Conservation (phyloP, 2,797 vertebrate genomes). For the Knipowitschia caucasica region DNA sequence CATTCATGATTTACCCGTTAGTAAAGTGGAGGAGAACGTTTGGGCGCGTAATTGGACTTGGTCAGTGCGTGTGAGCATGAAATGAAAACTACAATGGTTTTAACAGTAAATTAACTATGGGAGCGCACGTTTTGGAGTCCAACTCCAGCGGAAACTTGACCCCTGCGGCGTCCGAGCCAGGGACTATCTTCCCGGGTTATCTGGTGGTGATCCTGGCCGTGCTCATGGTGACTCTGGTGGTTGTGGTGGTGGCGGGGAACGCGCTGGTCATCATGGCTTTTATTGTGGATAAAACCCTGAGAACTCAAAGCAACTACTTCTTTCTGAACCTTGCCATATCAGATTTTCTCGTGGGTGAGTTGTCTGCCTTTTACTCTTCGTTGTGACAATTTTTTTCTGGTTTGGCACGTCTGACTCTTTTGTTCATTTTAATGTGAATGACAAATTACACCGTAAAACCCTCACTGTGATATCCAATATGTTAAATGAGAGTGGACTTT, state of each 20-base stretch:
- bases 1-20: slow-evolving; percentile 25
- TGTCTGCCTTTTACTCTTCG: slow-evolving; percentile 12
- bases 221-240: slow-evolving; percentile 81
- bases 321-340: slow-evolving; percentile 90
- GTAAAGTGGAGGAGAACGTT: slow-evolving; percentile 40
- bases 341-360: slow-evolving; percentile 89
- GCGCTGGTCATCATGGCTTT: slow-evolving; percentile 88
- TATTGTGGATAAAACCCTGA: slow-evolving; percentile 84
- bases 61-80: slow-evolving; percentile 15
- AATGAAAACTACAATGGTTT: slow-evolving; percentile 39
- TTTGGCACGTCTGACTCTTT: slow-evolving; percentile 15
- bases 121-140: slow-evolving; percentile 62
- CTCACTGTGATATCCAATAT: background rate
- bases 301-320: slow-evolving; percentile 88
- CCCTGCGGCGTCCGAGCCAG: slow-evolving; percentile 53
- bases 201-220: slow-evolving; percentile 72
- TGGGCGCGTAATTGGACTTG: slow-evolving; percentile 29
- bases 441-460: background rate
- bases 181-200: slow-evolving; percentile 63
- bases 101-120: slow-evolving; percentile 59
- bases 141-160: slow-evolving; percentile 74
- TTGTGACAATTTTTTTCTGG: slow-evolving; percentile 15
- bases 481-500: slow-evolving; percentile 2
- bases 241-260: slow-evolving; percentile 85
- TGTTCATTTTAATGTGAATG: slow-evolving; percentile 21